Conservation (phyloP, 2,888 invertebrate species). For the Andrena minutula region DNA sequence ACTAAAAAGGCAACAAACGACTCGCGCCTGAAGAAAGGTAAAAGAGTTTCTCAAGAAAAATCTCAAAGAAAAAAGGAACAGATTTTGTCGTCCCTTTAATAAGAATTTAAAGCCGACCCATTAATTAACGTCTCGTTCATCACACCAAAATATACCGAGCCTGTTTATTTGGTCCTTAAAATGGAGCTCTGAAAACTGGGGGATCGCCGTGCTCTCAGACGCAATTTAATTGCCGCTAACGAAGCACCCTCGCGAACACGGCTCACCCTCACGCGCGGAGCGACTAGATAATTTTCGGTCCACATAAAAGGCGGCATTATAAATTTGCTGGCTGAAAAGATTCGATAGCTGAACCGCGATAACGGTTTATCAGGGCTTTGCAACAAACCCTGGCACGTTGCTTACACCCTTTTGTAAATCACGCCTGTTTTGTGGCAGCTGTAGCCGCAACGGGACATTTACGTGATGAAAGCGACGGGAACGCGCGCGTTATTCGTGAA, state of each 20-base stretch:
- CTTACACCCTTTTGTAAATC: background rate
- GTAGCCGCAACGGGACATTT: background rate
- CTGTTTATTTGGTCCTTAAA: conserved; percentile 20
- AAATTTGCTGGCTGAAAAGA: conserved; percentile 28
- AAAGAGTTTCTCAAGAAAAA: background rate
- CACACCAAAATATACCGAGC: conserved; percentile 9
- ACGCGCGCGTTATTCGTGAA: background rate
- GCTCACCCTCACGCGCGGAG: background rate
- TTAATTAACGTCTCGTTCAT: conserved; percentile 20
- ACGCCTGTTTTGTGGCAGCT: background rate
- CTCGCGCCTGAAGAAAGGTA: background rate
- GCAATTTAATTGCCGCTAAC: conserved; percentile 49
- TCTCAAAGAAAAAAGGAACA: background rate
- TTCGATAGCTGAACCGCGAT: conserved; percentile 24
- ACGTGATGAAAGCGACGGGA: background rate
- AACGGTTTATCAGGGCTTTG: conserved; percentile 28
- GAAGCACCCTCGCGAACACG: background rate
- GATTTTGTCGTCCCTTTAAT: background rate
- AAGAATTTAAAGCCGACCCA: background rate
- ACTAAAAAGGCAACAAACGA: background rate
- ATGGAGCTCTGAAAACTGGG: background rate
- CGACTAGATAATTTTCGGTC: conserved; percentile 39
- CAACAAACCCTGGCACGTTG: conserved; percentile 7
- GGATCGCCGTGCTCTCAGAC: background rate
- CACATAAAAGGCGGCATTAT: conserved; percentile 3